phyloP scores from a whole-genome alignment of 2,888 invertebrate species.

The Ophioninae sp. region DNA sequence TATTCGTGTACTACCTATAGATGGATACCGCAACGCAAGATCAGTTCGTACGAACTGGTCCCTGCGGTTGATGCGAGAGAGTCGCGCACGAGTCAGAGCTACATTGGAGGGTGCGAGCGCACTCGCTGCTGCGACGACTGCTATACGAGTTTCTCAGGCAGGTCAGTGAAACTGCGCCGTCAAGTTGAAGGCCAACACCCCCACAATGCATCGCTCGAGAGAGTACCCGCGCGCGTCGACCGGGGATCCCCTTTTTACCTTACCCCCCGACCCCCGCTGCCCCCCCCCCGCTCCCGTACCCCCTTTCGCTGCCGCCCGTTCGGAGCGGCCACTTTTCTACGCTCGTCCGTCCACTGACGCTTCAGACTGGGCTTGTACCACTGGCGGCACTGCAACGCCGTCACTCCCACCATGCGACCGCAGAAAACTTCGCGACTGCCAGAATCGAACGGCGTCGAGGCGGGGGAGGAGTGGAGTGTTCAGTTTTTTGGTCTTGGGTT shows the following conservation, averaged over 20 bases:
- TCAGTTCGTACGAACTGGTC: slow-evolving; percentile 34
- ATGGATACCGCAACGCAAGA: not conserved
- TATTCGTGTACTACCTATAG: not conserved
- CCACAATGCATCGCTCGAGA: slow-evolving; percentile 80
- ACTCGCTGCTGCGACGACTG: slow-evolving; percentile 70
- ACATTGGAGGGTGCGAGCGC: slow-evolving; percentile 59
- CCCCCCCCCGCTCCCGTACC: not conserved
- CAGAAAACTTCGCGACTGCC: slow-evolving; percentile 10
- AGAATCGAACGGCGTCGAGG: not conserved
- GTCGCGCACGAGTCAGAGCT: slow-evolving; percentile 45
- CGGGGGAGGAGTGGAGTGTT: slow-evolving; percentile 1
- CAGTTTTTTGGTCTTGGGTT: too few species aligned
- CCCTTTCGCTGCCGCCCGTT: too few species aligned
- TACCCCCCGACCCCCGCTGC: slow-evolving; percentile 19
- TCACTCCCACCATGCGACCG: slow-evolving; percentile 52
- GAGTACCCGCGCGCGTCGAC: slow-evolving; percentile 61
- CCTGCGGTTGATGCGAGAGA: slow-evolving; percentile 26
- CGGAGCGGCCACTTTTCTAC: not conserved
- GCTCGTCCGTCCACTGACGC: slow-evolving; percentile 21
- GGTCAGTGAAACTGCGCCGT: slow-evolving; percentile 81
- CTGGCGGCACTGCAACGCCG: slow-evolving; percentile 34
- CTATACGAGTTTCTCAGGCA: slow-evolving; percentile 80
- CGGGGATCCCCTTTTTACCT: slow-evolving; percentile 54
- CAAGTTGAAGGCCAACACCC: slow-evolving; percentile 82
- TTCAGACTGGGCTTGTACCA: slow-evolving; percentile 32